phyloP scores from a whole-genome alignment of 1,140 invertebrate genomes.

The Drosophila suzukii region DNA sequence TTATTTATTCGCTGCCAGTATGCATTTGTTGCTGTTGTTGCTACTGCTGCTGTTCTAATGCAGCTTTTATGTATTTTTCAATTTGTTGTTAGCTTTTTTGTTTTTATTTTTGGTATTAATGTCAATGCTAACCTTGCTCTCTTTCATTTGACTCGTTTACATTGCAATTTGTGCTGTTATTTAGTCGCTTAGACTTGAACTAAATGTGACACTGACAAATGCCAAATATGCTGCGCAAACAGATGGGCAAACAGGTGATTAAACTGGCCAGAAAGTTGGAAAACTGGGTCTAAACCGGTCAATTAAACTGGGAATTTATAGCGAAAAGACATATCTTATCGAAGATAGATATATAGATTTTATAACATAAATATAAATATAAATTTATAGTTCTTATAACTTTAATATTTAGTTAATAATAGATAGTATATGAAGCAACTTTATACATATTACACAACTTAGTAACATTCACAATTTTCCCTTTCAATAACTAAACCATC shows the following conservation, averaged over 20 bases:
- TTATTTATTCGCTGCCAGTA: slow-evolving; percentile 48
- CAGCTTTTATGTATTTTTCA: slow-evolving; percentile 65
- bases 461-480: background rate
- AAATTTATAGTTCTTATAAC: too few relatives aligned
- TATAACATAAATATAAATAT: background rate
- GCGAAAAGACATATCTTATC: too few relatives aligned
- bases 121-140: slow-evolving; percentile 81
- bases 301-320: too few relatives aligned
- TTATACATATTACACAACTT: too few relatives aligned
- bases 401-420: too few relatives aligned
- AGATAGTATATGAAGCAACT: too few relatives aligned
- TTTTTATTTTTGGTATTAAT: slow-evolving; percentile 77
- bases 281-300: too few relatives aligned
- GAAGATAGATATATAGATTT: background rate
- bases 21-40: too few relatives aligned
- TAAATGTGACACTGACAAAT: slow-evolving; percentile 39
- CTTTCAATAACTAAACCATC: background rate
- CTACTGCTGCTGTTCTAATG: slow-evolving; percentile 44
- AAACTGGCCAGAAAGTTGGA: background rate
- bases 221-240: background rate
- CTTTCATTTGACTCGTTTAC: slow-evolving; percentile 74
- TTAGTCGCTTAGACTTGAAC: slow-evolving; percentile 36
- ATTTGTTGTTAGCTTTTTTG: slow-evolving; percentile 65
- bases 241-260: slow-evolving; percentile 3
- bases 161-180: slow-evolving; percentile 51